A percentile compares a stretch with the other conserved stretches of the same genome.
phyloP scores from a whole-genome alignment of 2,797 vertebrate genomes.

The Graptemys geographica region DNA sequence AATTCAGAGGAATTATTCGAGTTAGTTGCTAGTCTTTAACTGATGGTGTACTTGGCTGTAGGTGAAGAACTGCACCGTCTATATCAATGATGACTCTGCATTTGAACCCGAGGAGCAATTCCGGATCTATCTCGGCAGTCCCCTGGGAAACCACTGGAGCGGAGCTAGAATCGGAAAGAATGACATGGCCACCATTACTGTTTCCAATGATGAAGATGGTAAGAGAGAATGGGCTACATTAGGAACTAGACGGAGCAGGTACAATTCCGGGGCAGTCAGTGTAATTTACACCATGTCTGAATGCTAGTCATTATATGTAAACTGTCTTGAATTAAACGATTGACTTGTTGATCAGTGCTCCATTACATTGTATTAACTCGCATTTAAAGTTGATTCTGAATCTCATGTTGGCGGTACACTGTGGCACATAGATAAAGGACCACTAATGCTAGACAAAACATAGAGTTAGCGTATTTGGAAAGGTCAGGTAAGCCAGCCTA shows the following conservation, averaged over 20 bases:
- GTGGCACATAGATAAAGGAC: neutral
- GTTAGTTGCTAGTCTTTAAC: neutral
- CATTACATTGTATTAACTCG: neutral
- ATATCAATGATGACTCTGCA: constrained; percentile 91
- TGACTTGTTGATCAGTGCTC: neutral
- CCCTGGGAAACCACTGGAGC: constrained; percentile 95
- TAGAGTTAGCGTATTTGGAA: neutral
- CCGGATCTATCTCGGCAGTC: constrained; percentile 89
- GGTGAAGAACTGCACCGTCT: constrained; percentile 95
- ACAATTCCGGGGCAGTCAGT: neutral
- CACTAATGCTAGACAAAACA: neutral
- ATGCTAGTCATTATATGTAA: rapidly evolving
- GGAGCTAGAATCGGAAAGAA: constrained; percentile 91
- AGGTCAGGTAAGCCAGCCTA: neutral
- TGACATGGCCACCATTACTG: constrained; percentile 87
- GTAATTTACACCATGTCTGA: rapidly evolving
- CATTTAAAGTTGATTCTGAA: neutral
- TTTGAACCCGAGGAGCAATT: constrained; percentile 97
- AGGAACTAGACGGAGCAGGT: rapidly evolving
- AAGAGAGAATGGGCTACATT: constrained; percentile 13
- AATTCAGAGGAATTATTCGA: rapidly evolving
- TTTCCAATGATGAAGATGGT: constrained; percentile 98
- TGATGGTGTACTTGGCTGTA: constrained; percentile 62
- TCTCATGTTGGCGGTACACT: neutral
- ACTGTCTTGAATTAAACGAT: rapidly evolving